Percentiles rank a stretch among this genome's conserved stretches.
These are phyloP conservation scores for Macrostomum lignano DNA, from an alignment of 1,140 invertebrate species.

Conservation along the genomic window DNA sequence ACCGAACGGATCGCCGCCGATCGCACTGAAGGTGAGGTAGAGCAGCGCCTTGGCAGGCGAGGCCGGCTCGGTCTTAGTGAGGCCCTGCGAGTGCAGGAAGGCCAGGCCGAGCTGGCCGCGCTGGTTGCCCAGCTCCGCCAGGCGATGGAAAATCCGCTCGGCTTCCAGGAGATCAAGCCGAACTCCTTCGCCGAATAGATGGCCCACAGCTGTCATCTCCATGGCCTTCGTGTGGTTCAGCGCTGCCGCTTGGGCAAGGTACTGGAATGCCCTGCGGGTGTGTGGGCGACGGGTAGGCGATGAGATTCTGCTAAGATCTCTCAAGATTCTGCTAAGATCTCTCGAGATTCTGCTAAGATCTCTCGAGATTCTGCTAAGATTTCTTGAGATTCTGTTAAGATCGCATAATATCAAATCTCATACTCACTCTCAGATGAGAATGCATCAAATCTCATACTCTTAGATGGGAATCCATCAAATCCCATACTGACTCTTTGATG, in stretches of 20 bases:
- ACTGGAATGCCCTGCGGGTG: constrained; percentile 17
- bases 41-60: constrained; percentile 37
- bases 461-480: too few species aligned
- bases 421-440: too few species aligned
- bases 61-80: constrained; percentile 19
- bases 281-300: too few species aligned
- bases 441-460: too few species aligned
- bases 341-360: too few species aligned
- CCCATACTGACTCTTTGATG: too few species aligned
- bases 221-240: constrained; percentile 47
- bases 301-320: too few species aligned
- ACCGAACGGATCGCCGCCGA: constrained; percentile 59
- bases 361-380: too few species aligned
- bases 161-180: constrained; percentile 34
- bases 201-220: constrained; percentile 52
- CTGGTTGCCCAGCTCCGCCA: constrained; percentile 45
- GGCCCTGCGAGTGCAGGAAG: constrained; percentile 58
- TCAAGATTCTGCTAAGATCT: too few species aligned
- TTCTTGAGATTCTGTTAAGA: too few species aligned
- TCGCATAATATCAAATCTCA: too few species aligned
- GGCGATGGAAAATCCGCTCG: constrained; percentile 41
- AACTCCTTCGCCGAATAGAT: constrained; percentile 41
- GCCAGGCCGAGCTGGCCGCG: constrained; percentile 64
- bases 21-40: constrained; percentile 60
- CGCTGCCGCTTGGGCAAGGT: constrained; percentile 40